Conservation (phyloP, 2,888 invertebrate species). For the Iselma pallidipennis region DNA sequence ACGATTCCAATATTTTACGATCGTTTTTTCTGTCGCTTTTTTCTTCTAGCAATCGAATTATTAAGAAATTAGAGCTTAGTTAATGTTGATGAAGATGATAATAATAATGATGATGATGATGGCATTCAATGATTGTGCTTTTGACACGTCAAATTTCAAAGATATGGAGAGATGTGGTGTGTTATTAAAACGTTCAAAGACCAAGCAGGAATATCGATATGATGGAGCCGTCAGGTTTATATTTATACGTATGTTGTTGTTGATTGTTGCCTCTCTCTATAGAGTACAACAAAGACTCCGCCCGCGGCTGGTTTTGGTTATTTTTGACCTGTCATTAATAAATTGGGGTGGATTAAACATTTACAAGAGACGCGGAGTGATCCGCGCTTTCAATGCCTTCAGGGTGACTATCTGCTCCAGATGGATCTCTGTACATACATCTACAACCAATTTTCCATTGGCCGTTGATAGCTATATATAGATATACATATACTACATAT, state of each 20-base stretch:
- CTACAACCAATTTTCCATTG: background rate
- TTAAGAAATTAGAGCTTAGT: too few relatives aligned
- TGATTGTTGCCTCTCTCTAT: slow-evolving; percentile 5
- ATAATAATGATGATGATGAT: too few relatives aligned
- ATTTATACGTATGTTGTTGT: background rate
- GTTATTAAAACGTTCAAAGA: slow-evolving; percentile 54
- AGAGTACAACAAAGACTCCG: slow-evolving; percentile 49
- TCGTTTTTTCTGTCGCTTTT: background rate
- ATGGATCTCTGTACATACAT: slow-evolving; percentile 30
- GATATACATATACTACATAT: too few relatives aligned
- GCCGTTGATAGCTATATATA: background rate
- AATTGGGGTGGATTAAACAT: slow-evolving; percentile 52
- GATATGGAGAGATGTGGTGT: slow-evolving; percentile 34
- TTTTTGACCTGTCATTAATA: slow-evolving; percentile 56
- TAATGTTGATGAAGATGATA: too few relatives aligned
- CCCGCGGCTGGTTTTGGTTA: slow-evolving; percentile 49
- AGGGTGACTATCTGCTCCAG: slow-evolving; percentile 45
- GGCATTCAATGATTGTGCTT: slow-evolving; percentile 33
- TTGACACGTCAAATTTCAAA: slow-evolving; percentile 43
- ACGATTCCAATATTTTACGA: too few relatives aligned
- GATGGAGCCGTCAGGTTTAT: slow-evolving; percentile 43
- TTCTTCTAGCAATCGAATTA: too few relatives aligned
- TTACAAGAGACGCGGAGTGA: slow-evolving; percentile 49
- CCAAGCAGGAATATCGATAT: slow-evolving; percentile 52
- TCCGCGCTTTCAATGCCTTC: slow-evolving; percentile 34